phyloP scores from a whole-genome alignment of 2,888 invertebrate genomes.

The Athrips mouffetella region DNA sequence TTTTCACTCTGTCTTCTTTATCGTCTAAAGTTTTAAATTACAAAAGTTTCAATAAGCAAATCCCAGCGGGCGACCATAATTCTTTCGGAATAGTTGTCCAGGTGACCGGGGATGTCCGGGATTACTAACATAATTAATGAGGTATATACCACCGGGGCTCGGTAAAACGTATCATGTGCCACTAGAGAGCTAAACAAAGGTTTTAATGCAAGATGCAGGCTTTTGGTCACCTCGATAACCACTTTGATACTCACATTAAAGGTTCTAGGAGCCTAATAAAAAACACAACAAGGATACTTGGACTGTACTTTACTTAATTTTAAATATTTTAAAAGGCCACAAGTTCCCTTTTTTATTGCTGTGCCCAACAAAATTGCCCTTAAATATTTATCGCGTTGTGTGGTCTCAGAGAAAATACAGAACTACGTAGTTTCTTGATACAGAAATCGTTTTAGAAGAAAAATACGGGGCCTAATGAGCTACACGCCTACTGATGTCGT shows the following conservation, averaged over 20 bases:
- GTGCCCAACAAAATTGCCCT: conserved; percentile 22
- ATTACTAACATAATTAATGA: conserved; percentile 15
- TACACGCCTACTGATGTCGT: conserved; percentile 30
- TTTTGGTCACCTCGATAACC: conserved; percentile 40
- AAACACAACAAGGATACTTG: conserved; percentile 20
- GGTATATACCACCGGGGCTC: conserved; percentile 10
- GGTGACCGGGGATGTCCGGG: too few species aligned
- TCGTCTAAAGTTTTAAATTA: not conserved
- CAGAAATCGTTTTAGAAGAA: too few species aligned
- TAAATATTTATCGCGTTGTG: conserved; percentile 39
- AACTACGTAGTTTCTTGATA: conserved; percentile 36
- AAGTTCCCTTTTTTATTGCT: conserved; percentile 27
- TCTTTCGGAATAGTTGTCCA: not conserved
- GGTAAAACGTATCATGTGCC: conserved; percentile 35
- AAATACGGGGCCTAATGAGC: conserved; percentile 43
- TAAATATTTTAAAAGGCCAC: conserved; percentile 37
- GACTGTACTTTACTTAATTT: conserved; percentile 43
- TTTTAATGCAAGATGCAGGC: conserved; percentile 63
- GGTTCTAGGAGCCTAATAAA: too few species aligned
- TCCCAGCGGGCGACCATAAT: not conserved
- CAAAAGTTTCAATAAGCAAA: conserved; percentile 2
- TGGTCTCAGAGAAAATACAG: conserved; percentile 32
- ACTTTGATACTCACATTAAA: too few species aligned
- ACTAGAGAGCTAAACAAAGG: conserved; percentile 51
- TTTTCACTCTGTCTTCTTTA: not conserved